These are phyloP conservation scores for Drosophila anceps DNA, from an alignment of 2,888 invertebrate species.

Conservation along the genomic window DNA sequence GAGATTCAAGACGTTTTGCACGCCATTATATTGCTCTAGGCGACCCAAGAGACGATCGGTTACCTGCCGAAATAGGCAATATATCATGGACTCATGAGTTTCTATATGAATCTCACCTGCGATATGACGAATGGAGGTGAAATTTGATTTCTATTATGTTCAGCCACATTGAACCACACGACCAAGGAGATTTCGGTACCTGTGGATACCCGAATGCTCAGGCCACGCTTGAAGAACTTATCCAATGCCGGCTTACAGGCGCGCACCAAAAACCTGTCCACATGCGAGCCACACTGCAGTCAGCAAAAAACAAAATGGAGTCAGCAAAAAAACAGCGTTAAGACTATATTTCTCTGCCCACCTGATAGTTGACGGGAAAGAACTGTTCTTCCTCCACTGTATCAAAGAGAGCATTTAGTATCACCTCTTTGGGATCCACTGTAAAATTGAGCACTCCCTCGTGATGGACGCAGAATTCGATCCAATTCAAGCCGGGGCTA, in stretches of 20 bases:
- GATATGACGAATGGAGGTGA: conserved; percentile 70
- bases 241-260: conserved; percentile 79
- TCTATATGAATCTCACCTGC: conserved; percentile 40
- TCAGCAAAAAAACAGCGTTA: not conserved
- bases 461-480: conserved; percentile 78
- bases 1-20: conserved; percentile 74
- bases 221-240: conserved; percentile 74
- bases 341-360: conserved; percentile 21
- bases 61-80: not conserved
- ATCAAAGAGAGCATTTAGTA: conserved; percentile 73
- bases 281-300: conserved; percentile 63
- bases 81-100: not conserved
- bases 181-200: conserved; percentile 63
- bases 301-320: not conserved
- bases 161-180: conserved; percentile 76
- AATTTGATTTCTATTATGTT: conserved; percentile 75
- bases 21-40: conserved; percentile 62
- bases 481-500: conserved; percentile 74
- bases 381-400: conserved; percentile 77
- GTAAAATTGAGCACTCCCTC: conserved; percentile 60
- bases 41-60: conserved; percentile 52
- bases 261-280: conserved; percentile 78
- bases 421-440: conserved; percentile 54
- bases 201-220: conserved; percentile 64
- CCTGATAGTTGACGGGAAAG: conserved; percentile 80